These are phyloP conservation scores for Accipiter cooperii DNA, from an alignment of 2,113 vertebrate genomes.

Conservation along the genomic window DNA sequence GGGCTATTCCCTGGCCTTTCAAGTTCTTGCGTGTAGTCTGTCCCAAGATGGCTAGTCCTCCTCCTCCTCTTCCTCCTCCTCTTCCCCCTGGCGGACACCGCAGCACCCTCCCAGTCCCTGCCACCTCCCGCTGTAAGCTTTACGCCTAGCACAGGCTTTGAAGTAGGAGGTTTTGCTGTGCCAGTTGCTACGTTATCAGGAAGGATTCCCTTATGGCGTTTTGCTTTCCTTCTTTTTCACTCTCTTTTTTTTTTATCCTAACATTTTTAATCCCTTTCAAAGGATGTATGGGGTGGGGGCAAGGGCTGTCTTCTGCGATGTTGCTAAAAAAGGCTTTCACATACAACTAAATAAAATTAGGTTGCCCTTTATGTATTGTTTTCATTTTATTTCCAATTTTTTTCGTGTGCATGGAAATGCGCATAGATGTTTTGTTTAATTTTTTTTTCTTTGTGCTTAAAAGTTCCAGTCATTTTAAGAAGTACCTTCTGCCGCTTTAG, in stretches of 20 bases:
- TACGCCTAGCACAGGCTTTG: not conserved
- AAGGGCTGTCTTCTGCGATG: rapidly evolving
- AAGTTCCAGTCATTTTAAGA: not conserved
- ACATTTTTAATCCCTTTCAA: not conserved
- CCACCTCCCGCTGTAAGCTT: not conserved
- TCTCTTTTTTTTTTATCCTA: not conserved
- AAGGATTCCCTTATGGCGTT: not conserved
- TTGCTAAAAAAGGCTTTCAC: not conserved
- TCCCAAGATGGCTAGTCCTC: not conserved
- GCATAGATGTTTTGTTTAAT: not conserved
- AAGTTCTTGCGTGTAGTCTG: not conserved
- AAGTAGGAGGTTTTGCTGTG: not conserved
- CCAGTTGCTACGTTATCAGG: not conserved
- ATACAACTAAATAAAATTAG: not conserved
- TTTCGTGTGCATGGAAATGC: too few species aligned
- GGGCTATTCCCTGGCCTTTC: not conserved
- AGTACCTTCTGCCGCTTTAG: not conserved
- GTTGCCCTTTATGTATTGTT: not conserved
- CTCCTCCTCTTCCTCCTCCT: too few species aligned
- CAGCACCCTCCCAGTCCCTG: too few species aligned
- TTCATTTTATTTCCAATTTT: not conserved
- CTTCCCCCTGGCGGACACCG: too few species aligned
- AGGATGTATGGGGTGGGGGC: rapidly evolving
- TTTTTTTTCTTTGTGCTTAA: not conserved
- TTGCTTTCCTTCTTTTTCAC: not conserved